Conservation (phyloP, 2,113 vertebrate genomes). For the Mormyrus lacerda region DNA sequence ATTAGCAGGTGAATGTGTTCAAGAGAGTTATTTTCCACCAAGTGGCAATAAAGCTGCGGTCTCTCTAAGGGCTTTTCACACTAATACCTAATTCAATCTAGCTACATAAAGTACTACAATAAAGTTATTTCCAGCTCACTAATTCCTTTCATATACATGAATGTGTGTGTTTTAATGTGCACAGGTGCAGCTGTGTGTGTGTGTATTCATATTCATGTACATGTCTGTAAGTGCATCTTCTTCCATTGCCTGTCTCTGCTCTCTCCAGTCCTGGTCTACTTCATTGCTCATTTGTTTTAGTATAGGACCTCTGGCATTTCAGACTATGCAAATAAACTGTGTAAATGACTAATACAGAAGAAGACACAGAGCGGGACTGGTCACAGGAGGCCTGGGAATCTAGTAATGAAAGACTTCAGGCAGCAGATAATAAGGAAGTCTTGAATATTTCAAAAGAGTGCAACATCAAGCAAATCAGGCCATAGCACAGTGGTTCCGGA, state of each 20-base stretch:
- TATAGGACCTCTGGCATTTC: conserved; percentile 2
- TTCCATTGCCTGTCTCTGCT: not conserved
- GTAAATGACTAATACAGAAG: not conserved
- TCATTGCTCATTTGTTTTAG: not conserved
- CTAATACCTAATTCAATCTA: conserved; percentile 9
- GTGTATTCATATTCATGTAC: conserved; percentile 24
- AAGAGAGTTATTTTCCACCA: conserved; percentile 14
- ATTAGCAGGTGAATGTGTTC: conserved; percentile 19
- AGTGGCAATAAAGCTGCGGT: conserved; percentile 26
- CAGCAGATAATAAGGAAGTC: conserved; percentile 15
- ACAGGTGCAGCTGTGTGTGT: conserved; percentile 23
- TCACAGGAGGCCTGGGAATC: not conserved
- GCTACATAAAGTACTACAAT: conserved; percentile 14
- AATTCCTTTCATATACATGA: not conserved
- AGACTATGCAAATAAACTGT: conserved; percentile 5
- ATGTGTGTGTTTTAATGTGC: conserved; percentile 20
- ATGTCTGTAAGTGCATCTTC: not conserved
- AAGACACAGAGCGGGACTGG: not conserved
- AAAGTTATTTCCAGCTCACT: conserved; percentile 25
- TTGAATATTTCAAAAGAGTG: conserved; percentile 17
- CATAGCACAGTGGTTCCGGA: not conserved
- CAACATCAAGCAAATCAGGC: not conserved
- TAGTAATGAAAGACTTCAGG: conserved; percentile 4
- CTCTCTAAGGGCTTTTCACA: not conserved
- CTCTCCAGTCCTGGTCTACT: not conserved